Evolutionary conservation across 2,888 invertebrate genomes (phyloP).

Genomic region (Monochamus alternatus): DNA sequence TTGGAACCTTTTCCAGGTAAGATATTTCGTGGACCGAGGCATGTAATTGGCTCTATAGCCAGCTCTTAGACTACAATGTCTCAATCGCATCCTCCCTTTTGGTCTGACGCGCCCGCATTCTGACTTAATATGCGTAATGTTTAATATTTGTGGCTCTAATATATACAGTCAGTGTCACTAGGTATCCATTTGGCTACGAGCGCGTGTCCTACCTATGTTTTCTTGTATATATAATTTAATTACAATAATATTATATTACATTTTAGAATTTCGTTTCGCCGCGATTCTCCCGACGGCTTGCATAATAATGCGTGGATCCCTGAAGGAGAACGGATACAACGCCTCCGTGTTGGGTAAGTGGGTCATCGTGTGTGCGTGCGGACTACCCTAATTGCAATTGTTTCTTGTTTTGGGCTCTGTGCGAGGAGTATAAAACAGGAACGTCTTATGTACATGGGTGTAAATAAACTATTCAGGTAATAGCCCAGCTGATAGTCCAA

Average conservation of each 20-base stretch:
- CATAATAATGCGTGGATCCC: constrained; percentile 62
- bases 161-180: constrained; percentile 65
- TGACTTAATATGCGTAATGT: constrained; percentile 57
- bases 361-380: constrained; percentile 61
- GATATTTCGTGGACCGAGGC: too few species aligned
- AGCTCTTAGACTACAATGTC: constrained; percentile 9
- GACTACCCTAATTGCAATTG: constrained; percentile 64
- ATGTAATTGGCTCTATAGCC: too few species aligned
- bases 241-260: constrained; percentile 69
- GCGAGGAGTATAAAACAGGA: constrained; percentile 66
- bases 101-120: constrained; percentile 56
- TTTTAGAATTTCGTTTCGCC: constrained; percentile 72
- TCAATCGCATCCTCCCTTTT: constrained; percentile 33
- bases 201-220: constrained; percentile 67
- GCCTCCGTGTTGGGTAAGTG: constrained; percentile 50
- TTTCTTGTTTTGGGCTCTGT: constrained; percentile 56
- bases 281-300: constrained; percentile 51
- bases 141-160: constrained; percentile 59
- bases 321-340: constrained; percentile 51
- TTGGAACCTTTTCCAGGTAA: too few species aligned
- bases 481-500: constrained; percentile 11
- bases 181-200: constrained; percentile 67
- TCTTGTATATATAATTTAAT: constrained; percentile 66
- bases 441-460: constrained; percentile 63
- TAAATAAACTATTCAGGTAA: constrained; percentile 48